Evolutionary conservation across 2,888 invertebrate genomes (phyloP).

Genomic region (Liopterus haemorrhoidalis): DNA sequence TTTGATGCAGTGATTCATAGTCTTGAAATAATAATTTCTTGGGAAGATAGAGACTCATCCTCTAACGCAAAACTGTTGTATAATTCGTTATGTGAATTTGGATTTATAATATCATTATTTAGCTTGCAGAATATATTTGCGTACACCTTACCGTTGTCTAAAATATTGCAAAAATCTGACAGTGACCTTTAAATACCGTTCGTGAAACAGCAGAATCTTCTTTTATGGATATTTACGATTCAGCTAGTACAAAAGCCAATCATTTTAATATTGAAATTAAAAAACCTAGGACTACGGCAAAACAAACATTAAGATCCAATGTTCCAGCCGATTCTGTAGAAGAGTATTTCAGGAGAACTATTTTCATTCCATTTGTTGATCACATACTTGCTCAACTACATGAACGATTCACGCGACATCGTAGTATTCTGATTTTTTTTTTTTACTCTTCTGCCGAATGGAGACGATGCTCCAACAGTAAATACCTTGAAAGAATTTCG

Average conservation of each 20-base stretch:
- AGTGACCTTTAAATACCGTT: background rate
- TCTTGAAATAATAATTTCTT: background rate
- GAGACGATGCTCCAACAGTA: too few species aligned
- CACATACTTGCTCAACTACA: too few species aligned
- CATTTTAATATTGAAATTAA: conserved; percentile 3
- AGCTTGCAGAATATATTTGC: conserved; percentile 1
- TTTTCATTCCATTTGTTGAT: too few species aligned
- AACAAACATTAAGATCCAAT: too few species aligned
- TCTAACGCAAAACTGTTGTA: conserved; percentile 2
- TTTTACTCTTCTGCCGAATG: too few species aligned
- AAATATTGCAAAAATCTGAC: background rate
- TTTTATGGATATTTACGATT: background rate
- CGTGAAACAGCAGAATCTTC: background rate
- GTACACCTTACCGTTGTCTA: background rate
- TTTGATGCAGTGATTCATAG: background rate
- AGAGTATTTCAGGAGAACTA: too few species aligned
- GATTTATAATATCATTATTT: conserved; percentile 4
- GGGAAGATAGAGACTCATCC: conserved; percentile 7
- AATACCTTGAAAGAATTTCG: too few species aligned
- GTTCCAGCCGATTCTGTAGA: too few species aligned
- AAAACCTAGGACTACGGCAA: background rate
- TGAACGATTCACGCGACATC: too few species aligned
- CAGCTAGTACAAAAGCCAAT: background rate
- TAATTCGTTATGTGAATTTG: background rate
- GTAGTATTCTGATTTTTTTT: too few species aligned